A percentile compares a stretch with the other conserved stretches of the same genome.
phyloP scores from a whole-genome alignment of 2,797 vertebrate genomes.

The Macroramphosus scolopax region DNA sequence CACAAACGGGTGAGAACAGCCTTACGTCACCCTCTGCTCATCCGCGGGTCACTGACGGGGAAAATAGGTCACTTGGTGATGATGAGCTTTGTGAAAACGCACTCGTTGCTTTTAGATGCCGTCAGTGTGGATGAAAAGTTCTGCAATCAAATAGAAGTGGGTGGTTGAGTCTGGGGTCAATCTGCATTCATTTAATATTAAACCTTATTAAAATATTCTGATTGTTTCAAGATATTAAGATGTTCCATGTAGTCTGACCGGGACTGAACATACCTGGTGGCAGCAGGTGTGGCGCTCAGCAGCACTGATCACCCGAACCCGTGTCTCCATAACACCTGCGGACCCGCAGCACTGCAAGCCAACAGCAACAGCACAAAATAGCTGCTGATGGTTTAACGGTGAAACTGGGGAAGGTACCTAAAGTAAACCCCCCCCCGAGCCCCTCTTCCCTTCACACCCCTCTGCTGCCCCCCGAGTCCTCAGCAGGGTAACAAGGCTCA shows the following conservation, averaged over 20 bases:
- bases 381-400: constrained; percentile 24
- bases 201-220: too few relatives aligned
- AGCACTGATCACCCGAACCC: too few relatives aligned
- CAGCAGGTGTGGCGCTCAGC: constrained; percentile 38
- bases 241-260: too few relatives aligned
- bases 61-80: constrained; percentile 58
- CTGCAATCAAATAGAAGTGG: too few relatives aligned
- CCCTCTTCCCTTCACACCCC: constrained; percentile 2
- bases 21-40: constrained; percentile 58
- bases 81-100: constrained; percentile 51
- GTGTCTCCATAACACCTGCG: constrained; percentile 38
- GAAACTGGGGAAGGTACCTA: not conserved
- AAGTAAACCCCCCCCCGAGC: too few relatives aligned
- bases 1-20: constrained; percentile 56
- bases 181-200: too few relatives aligned
- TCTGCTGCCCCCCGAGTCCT: constrained; percentile 29
- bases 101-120: constrained; percentile 25
- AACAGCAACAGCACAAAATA: constrained; percentile 38
- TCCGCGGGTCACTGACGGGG: constrained; percentile 33
- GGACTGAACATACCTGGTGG: not conserved
- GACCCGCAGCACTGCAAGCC: constrained; percentile 10
- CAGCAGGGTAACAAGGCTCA: constrained; percentile 64
- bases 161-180: too few relatives aligned
- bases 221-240: too few relatives aligned
- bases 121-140: too few relatives aligned